phyloP scores from a whole-genome alignment of 2,113 vertebrate species.

The Mastomys natalensis region DNA sequence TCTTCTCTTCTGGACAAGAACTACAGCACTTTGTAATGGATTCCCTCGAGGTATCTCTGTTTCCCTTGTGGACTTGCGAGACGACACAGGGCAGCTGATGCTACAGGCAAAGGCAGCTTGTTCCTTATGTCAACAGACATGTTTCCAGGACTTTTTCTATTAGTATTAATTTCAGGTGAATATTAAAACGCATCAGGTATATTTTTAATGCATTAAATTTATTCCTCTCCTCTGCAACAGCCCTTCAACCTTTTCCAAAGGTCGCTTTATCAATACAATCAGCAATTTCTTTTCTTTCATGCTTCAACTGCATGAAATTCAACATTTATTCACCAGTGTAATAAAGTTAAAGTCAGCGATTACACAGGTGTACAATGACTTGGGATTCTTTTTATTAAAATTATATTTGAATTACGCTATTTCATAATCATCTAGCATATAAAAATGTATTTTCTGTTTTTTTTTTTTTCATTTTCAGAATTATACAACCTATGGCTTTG shows the following conservation, averaged over 20 bases:
- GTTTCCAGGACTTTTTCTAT: not conserved
- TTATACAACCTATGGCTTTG: constrained; percentile 44
- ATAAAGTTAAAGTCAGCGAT: constrained; percentile 52
- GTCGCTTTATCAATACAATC: constrained; percentile 49
- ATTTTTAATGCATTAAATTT: constrained; percentile 4
- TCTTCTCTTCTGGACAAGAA: constrained; percentile 63
- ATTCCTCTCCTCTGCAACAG: not conserved
- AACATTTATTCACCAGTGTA: not conserved
- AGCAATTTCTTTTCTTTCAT: constrained; percentile 54
- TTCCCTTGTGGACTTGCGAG: not conserved
- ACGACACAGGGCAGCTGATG: not conserved
- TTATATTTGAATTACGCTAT: constrained; percentile 51
- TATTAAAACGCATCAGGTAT: constrained; percentile 51
- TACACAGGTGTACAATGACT: constrained; percentile 57
- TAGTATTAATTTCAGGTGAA: constrained; percentile 22
- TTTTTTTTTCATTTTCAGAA: constrained; percentile 33
- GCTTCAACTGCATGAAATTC: not conserved
- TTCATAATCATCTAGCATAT: constrained; percentile 32
- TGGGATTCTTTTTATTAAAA: constrained; percentile 29
- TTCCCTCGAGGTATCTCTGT: constrained; percentile 8
- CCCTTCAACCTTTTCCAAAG: not conserved
- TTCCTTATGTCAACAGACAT: not conserved
- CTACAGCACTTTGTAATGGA: constrained; percentile 47
- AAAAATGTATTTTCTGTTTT: constrained; percentile 22
- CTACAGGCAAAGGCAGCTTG: not conserved